A percentile compares a stretch with the other conserved stretches of the same genome.
phyloP scores from a whole-genome alignment of 2,113 vertebrate genomes.

The Eulacestoma nigropectus region DNA sequence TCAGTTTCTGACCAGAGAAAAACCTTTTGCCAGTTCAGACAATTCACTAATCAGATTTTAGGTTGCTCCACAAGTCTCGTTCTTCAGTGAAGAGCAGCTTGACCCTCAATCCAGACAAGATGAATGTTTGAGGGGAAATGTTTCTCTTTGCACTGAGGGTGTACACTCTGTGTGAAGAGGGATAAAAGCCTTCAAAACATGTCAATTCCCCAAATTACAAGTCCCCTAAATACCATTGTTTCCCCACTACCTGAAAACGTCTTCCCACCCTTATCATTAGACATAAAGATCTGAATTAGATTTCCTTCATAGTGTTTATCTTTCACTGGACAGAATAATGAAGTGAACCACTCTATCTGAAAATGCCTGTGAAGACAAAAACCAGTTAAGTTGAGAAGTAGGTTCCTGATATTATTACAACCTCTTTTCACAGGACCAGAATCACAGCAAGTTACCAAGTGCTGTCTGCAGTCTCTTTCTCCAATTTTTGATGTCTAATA shows the following conservation, averaged over 20 bases:
- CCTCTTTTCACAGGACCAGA: not conserved
- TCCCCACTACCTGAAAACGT: not conserved
- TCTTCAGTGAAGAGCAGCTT: not conserved
- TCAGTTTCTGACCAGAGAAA: not conserved
- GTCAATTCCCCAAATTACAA: not conserved
- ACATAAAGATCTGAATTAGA: not conserved
- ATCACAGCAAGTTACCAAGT: not conserved
- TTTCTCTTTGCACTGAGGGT: not conserved
- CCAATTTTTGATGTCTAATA: not conserved
- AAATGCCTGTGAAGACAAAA: not conserved
- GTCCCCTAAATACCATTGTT: not conserved
- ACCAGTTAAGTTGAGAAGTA: not conserved
- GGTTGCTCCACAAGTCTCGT: not conserved
- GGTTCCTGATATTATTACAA: not conserved
- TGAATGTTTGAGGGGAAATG: not conserved
- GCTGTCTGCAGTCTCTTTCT: not conserved
- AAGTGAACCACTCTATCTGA: not conserved
- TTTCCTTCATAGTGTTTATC: not conserved
- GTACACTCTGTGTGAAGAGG: not conserved
- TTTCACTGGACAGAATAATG: not conserved
- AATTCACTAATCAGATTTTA: not conserved
- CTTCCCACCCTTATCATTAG: not conserved
- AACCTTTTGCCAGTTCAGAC: not conserved
- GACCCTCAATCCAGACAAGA: not conserved
- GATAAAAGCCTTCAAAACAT: not conserved